These are phyloP conservation scores for Priocnemis perturbator DNA, from an alignment of 2,888 invertebrate species.

Conservation along the genomic window DNA sequence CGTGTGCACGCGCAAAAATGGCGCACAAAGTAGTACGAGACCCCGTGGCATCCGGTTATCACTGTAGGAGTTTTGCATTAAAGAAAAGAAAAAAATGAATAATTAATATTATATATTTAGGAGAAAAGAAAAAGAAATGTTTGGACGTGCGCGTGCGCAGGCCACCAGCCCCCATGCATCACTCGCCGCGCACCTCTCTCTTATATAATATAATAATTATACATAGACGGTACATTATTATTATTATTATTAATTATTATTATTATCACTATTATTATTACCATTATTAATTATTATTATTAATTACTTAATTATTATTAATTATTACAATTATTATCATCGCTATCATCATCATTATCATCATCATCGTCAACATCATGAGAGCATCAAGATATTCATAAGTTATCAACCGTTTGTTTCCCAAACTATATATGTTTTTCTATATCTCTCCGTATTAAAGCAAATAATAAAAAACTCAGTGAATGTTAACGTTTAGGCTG, in stretches of 20 bases:
- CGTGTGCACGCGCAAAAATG: conserved; percentile 69
- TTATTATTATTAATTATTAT: conserved; percentile 42
- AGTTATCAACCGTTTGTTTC: conserved; percentile 74
- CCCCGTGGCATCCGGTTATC: conserved; percentile 69
- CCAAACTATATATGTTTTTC: conserved; percentile 75
- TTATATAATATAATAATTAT: conserved; percentile 74
- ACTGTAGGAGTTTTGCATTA: conserved; percentile 73
- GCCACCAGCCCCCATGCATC: conserved; percentile 65
- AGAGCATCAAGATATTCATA: conserved; percentile 74
- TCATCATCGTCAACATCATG: conserved; percentile 43
- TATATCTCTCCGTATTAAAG: conserved; percentile 75
- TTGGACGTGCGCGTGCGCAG: conserved; percentile 70
- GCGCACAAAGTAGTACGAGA: conserved; percentile 63
- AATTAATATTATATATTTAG: conserved; percentile 66
- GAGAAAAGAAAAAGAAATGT: conserved; percentile 53
- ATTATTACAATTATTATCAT: conserved; percentile 26
- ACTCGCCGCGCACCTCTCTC: conserved; percentile 70
- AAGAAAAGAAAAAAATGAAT: conserved; percentile 63
- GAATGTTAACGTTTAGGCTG: conserved; percentile 68
- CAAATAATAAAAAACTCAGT: conserved; percentile 74
- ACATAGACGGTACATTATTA: conserved; percentile 70
- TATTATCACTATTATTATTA: conserved; percentile 68
- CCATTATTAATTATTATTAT: conserved; percentile 61
- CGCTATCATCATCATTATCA: no score
- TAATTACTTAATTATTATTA: conserved; percentile 65